Conservation (phyloP, 37 sponge, comb jelly and placozoan species). For the Geodia barretti region DNA sequence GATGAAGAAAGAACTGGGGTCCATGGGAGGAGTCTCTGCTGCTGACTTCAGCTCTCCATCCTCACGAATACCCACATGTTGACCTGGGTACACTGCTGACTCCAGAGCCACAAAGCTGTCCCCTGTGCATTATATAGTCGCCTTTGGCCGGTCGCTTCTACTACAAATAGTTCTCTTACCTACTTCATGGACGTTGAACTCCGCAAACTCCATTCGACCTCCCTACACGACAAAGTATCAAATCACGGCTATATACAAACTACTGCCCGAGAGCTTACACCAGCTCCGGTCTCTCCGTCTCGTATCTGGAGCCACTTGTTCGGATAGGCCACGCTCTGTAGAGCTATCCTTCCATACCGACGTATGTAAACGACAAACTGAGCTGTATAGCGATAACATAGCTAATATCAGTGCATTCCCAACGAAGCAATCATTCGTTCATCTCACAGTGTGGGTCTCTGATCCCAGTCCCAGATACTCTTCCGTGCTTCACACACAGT, state of each 20-base stretch:
- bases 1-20: not conserved
- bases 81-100: conserved; percentile 1
- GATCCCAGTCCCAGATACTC: not conserved
- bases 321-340: not conserved
- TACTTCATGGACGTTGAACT: not conserved
- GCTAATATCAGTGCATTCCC: too few species aligned
- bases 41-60: not conserved
- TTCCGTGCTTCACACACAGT: not conserved
- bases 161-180: not conserved
- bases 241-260: too few species aligned
- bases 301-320: not conserved
- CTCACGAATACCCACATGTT: conserved; percentile 12
- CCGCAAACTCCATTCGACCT: not conserved
- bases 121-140: too few species aligned
- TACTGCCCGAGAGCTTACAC: too few species aligned
- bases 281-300: not conserved
- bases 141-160: too few species aligned
- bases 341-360: not conserved
- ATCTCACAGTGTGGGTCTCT: not conserved
- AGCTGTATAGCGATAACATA: not conserved
- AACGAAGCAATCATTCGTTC: too few species aligned
- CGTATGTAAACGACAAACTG: not conserved
- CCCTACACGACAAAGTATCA: not conserved
- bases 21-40: not conserved
- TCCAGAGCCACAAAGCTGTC: not conserved